A percentile compares a stretch with the other conserved stretches of the same genome.
These are phyloP conservation scores for Bombycilla garrulus DNA, from an alignment of 2,113 vertebrate species.

Conservation along the genomic window DNA sequence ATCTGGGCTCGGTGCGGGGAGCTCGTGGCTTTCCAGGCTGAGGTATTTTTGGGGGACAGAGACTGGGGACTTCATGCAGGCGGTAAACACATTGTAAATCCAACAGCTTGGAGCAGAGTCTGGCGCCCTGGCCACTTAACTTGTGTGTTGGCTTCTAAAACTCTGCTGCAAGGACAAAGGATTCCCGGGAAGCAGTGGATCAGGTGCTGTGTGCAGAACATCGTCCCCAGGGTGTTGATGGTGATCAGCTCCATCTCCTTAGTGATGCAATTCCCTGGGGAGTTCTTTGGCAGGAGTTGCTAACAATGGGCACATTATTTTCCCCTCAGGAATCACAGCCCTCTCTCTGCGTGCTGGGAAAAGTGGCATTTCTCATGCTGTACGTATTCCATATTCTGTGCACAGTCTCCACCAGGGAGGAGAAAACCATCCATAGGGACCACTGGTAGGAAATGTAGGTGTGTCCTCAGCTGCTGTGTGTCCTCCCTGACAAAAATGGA, in stretches of 20 bases:
- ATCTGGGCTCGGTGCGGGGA: background rate
- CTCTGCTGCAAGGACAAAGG: background rate
- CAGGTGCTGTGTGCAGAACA: fast-evolving
- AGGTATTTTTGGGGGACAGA: background rate
- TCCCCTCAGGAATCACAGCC: background rate
- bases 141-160: background rate
- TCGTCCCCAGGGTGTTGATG: fast-evolving
- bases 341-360: background rate
- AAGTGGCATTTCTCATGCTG: background rate
- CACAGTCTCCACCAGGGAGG: background rate
- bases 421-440: background rate
- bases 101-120: background rate
- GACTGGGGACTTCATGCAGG: background rate
- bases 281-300: background rate
- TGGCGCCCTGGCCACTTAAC: no score
- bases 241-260: background rate
- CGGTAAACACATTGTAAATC: background rate
- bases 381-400: background rate
- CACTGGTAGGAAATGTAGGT: background rate
- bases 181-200: background rate
- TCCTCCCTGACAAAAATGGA: background rate
- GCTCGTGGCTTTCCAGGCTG: background rate
- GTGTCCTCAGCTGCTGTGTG: background rate
- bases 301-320: background rate
- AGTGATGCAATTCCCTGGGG: background rate